Percentiles rank a stretch among this genome's conserved stretches.
Evolutionary conservation across 2,797 vertebrate species (phyloP).

Genomic region (Kryptopterus vitreolus): DNA sequence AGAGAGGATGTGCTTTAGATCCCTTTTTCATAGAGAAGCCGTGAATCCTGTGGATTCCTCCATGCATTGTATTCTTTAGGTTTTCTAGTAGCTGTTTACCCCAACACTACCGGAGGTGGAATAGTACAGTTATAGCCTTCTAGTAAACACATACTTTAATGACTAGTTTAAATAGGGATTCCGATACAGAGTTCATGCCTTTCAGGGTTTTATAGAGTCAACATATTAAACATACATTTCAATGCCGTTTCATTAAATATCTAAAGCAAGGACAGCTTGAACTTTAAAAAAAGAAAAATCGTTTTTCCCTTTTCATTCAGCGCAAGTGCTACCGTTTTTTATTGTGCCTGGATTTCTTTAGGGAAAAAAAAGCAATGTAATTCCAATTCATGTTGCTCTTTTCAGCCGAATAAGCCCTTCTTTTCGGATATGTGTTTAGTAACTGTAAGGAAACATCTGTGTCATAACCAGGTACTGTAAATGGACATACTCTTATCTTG

Average conservation of each 20-base stretch:
- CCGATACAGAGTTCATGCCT: background rate
- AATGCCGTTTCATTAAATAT: background rate
- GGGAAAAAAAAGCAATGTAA: background rate
- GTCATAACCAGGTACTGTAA: background rate
- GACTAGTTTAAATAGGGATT: background rate
- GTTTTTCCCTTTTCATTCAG: background rate
- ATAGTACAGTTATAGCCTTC: slow-evolving; percentile 7
- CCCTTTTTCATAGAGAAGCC: slow-evolving; percentile 40
- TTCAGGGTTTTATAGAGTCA: background rate
- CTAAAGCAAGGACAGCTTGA: background rate
- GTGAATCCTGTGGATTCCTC: slow-evolving; percentile 21
- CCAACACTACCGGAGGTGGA: slow-evolving; percentile 13
- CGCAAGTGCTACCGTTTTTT: background rate
- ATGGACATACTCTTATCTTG: no score
- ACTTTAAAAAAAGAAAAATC: background rate
- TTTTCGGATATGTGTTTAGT: background rate
- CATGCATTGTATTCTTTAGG: slow-evolving; percentile 38
- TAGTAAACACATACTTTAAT: slow-evolving; percentile 10
- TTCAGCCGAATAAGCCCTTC: background rate
- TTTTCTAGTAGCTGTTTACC: slow-evolving; percentile 14
- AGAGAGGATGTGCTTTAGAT: slow-evolving; percentile 28
- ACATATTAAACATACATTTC: background rate
- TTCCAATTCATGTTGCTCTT: background rate
- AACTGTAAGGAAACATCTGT: background rate
- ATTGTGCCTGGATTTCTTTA: background rate